Evolutionary conservation across 2,797 vertebrate genomes (phyloP).

Genomic region (Falco berigora): DNA sequence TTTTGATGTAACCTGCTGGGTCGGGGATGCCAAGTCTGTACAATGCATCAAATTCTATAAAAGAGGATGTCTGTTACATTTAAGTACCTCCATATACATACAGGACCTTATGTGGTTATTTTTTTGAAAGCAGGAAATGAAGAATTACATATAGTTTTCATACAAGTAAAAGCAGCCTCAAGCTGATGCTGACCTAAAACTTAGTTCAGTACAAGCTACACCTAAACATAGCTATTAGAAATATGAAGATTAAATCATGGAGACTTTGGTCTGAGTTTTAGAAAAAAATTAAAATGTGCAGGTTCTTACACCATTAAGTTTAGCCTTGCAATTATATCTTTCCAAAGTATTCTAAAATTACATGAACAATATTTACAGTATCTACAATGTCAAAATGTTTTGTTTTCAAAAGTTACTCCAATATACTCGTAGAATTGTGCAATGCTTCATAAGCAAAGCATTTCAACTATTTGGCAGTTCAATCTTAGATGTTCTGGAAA

Average conservation of each 20-base stretch:
- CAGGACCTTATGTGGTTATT: background rate
- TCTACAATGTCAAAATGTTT: background rate
- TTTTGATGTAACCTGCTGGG: slow-evolving; percentile 85
- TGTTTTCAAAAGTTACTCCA: background rate
- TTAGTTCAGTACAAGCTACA: background rate
- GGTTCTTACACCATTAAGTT: background rate
- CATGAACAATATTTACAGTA: background rate
- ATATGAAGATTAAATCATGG: background rate
- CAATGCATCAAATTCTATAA: slow-evolving; percentile 89
- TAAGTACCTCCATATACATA: background rate
- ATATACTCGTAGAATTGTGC: background rate
- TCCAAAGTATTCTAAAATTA: background rate
- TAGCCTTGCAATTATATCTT: background rate
- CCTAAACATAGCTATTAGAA: background rate
- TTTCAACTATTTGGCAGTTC: background rate
- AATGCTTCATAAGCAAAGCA: background rate
- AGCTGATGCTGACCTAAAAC: background rate
- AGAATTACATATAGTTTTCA: background rate
- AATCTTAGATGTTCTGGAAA: background rate
- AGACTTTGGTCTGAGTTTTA: background rate
- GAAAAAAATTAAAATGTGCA: background rate
- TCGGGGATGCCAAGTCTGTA: slow-evolving; percentile 91
- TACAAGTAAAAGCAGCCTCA: background rate
- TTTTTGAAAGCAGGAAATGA: background rate
- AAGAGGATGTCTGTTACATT: background rate